Evolutionary conservation across 2,888 invertebrate species (phyloP).

Genomic region (Brachynemurus nebulosus): DNA sequence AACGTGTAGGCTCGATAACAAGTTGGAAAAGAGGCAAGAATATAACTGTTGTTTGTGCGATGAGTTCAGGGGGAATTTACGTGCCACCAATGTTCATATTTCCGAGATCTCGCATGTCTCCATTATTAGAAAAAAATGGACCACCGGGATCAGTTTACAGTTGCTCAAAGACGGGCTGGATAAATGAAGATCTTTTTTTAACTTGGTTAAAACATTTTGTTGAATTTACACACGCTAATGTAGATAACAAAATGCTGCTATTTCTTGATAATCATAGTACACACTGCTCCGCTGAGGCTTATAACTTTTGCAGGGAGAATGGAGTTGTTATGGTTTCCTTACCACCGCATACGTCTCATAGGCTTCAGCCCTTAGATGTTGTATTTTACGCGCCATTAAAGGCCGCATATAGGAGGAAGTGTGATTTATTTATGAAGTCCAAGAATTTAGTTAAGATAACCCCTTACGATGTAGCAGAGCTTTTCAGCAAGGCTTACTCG

Average conservation of each 20-base stretch:
- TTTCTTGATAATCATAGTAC: not conserved
- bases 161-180: slow-evolving; percentile 10
- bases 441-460: slow-evolving; percentile 7
- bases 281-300: not conserved
- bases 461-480: slow-evolving; percentile 8
- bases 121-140: slow-evolving; percentile 9
- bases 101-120: slow-evolving; percentile 9
- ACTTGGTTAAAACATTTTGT: slow-evolving; percentile 11
- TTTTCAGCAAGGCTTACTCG: slow-evolving; percentile 10
- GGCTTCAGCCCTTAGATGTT: slow-evolving; percentile 7
- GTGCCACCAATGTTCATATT: slow-evolving; percentile 12
- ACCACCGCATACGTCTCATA: slow-evolving; percentile 1
- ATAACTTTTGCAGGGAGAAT: not conserved
- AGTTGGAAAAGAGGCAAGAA: slow-evolving; percentile 8
- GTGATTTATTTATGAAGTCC: slow-evolving; percentile 8
- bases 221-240: slow-evolving; percentile 8
- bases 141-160: slow-evolving; percentile 6
- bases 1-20: slow-evolving; percentile 10
- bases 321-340: not conserved
- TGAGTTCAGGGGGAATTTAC: slow-evolving; percentile 9
- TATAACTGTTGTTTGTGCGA: slow-evolving; percentile 4
- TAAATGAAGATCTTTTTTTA: slow-evolving; percentile 9
- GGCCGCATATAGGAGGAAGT: slow-evolving; percentile 1
- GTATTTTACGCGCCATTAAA: slow-evolving; percentile 9
- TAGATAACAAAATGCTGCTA: slow-evolving; percentile 3